Conservation (phyloP, 2,888 invertebrate genomes). For the Cheilosia grossa region DNA sequence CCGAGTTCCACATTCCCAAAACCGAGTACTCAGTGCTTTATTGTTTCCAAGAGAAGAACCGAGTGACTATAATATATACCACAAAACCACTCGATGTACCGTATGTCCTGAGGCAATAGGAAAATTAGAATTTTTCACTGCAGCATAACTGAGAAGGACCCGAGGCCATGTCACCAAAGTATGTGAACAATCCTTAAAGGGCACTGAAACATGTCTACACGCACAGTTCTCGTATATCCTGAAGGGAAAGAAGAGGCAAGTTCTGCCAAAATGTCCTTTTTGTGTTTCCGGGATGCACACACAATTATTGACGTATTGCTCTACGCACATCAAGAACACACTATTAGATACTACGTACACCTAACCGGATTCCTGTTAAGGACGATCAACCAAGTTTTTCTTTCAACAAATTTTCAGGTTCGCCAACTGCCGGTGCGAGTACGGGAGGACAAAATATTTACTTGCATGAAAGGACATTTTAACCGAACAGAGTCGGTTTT, state of each 20-base stretch:
- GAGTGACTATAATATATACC: too few species aligned
- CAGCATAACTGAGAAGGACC: too few species aligned
- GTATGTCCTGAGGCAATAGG: too few species aligned
- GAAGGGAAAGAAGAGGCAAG: not conserved
- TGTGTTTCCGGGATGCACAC: too few species aligned
- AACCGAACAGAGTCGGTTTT: not conserved
- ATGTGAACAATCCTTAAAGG: slow-evolving; percentile 17
- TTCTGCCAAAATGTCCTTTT: slow-evolving; percentile 24
- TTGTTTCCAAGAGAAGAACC: too few species aligned
- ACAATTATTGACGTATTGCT: too few species aligned
- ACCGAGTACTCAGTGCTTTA: too few species aligned
- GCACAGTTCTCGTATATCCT: slow-evolving; percentile 21
- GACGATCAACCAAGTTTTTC: slow-evolving; percentile 26
- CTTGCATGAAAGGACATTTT: not conserved
- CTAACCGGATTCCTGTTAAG: slow-evolving; percentile 29
- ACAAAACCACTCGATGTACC: too few species aligned
- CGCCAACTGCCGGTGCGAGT: slow-evolving; percentile 39
- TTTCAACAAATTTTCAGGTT: slow-evolving; percentile 39
- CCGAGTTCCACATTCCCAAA: too few species aligned
- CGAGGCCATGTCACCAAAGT: too few species aligned
- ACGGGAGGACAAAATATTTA: slow-evolving; percentile 41
- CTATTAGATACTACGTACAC: not conserved
- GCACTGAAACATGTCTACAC: slow-evolving; percentile 50
- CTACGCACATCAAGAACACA: too few species aligned
- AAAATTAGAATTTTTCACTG: too few species aligned